These are phyloP conservation scores for Chymomyza costata DNA, from an alignment of 1,140 invertebrate genomes.

Conservation along the genomic window DNA sequence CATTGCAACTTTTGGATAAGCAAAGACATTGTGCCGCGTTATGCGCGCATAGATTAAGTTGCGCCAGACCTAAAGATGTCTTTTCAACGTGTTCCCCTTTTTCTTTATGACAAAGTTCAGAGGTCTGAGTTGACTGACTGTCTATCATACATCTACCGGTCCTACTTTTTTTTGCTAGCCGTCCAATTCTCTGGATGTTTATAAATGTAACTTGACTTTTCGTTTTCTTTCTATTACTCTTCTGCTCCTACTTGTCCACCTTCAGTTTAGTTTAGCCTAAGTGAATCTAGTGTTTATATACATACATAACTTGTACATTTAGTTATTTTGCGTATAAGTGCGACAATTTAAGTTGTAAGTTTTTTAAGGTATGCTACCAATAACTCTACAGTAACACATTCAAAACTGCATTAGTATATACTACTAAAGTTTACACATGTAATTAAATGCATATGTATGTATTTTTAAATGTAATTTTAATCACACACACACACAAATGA, in stretches of 20 bases:
- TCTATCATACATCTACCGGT: neutral
- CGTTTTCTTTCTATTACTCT: conserved; percentile 7
- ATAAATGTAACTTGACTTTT: conserved; percentile 9
- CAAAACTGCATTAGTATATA: conserved; percentile 9
- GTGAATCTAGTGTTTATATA: conserved; percentile 70
- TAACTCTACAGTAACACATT: conserved; percentile 34
- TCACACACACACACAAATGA: conserved; percentile 5
- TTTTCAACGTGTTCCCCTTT: neutral
- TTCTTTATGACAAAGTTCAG: conserved; percentile 21
- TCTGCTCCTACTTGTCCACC: conserved; percentile 34
- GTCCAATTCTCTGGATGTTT: conserved; percentile 11
- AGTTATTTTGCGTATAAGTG: conserved; percentile 36
- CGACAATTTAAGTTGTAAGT: conserved; percentile 61
- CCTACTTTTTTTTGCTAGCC: neutral
- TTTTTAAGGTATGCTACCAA: conserved; percentile 37
- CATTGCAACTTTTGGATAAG: conserved; percentile 86
- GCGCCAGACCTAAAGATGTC: conserved; percentile 5
- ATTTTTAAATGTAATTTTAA: conserved; percentile 49
- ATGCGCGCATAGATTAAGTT: conserved; percentile 77
- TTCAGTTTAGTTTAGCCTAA: conserved; percentile 61
- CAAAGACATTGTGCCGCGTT: conserved; percentile 83
- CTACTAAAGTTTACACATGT: conserved; percentile 5
- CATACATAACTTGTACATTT: conserved; percentile 54
- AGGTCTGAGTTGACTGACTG: conserved; percentile 5
- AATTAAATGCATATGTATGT: conserved; percentile 29